Base-by-base conservation (phyloP, 2,113 vertebrate genomes). In the Passer montanus region DNA sequence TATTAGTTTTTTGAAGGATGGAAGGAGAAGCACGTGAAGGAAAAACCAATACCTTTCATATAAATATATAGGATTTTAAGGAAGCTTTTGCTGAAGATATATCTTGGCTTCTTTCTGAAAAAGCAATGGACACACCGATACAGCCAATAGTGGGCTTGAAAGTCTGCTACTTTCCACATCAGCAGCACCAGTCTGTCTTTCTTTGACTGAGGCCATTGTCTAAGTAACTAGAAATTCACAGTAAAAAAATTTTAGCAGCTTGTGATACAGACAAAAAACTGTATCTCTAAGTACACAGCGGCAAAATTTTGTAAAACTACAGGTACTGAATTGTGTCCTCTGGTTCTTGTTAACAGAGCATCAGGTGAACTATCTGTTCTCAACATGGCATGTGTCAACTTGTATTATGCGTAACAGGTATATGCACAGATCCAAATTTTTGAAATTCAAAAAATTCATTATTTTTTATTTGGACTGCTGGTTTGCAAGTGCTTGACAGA, bases 401-500 rank as follows among this genome's bases (percentile, higher is more conserved):
- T 88, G 10, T 39, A 15, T 47, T 52, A 56, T 15, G 13, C 4
- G 1, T 30, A 82, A 26, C 13, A 76, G 31, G 11, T 24, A 22
- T 15, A 14, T 16, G 15, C 1, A 53, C 6, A 44, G 27, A 59
- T 33, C 16, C 8, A 72, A 81, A 74, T 50, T 33, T 73, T 11
- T 68, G 35, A 73, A 68, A 49, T 20, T 4, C 13, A 63, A 58
- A 53, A 77, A 59, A 41, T 41, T 74, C 2, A 52, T 30, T 78
- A 31, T 80, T 67, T 94, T 7, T 47, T 49, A 84, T 75, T 95
- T 88, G 44, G 59, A 77, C 76, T 93, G n/a, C 87, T 86, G 81
- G 56, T 84, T 69, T 92, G 75, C 80, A 94, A 87, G 58, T 84
- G 87, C 83, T 95, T 82, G 55, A 68, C 74, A 90, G 76, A 94